These are phyloP conservation scores for Vireo altiloquus DNA, from an alignment of 2,113 vertebrate genomes.

Conservation along the genomic window DNA sequence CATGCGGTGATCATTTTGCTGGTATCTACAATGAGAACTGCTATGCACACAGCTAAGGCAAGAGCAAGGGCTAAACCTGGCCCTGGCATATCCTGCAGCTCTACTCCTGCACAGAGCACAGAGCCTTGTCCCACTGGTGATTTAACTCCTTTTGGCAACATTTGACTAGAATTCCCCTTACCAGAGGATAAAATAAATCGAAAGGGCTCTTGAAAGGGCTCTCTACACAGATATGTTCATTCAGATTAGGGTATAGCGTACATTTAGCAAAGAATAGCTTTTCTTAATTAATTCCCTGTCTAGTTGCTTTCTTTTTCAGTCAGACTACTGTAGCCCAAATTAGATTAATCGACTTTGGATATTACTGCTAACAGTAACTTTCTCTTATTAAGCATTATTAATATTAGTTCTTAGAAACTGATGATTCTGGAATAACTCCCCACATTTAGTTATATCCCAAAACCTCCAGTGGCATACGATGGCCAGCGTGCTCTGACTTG, in stretches of 20 bases:
- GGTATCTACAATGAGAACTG: background rate
- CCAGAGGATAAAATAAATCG: background rate
- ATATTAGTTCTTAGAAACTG: constrained; percentile 18
- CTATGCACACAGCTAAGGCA: background rate
- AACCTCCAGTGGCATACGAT: background rate
- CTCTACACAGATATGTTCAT: background rate
- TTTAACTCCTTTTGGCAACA: constrained; percentile 22
- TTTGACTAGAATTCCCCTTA: constrained; percentile 34
- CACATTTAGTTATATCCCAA: background rate
- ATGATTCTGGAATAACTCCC: background rate
- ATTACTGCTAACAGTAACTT: constrained; percentile 4
- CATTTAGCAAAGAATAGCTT: background rate
- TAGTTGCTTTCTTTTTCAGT: background rate
- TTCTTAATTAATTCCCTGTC: constrained; percentile 46
- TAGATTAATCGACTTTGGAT: constrained; percentile 1
- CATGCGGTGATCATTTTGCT: background rate
- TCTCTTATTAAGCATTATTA: constrained; percentile 19
- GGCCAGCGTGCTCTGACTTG: background rate
- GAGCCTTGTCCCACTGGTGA: background rate
- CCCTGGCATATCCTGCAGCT: background rate
- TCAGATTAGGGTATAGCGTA: background rate
- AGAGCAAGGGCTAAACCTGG: background rate
- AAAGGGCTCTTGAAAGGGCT: background rate
- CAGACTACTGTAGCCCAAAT: background rate
- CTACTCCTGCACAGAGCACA: background rate